These are phyloP conservation scores for Cyphomyrus discorhynchus DNA, from an alignment of 2,113 vertebrate species.

Conservation along the genomic window DNA sequence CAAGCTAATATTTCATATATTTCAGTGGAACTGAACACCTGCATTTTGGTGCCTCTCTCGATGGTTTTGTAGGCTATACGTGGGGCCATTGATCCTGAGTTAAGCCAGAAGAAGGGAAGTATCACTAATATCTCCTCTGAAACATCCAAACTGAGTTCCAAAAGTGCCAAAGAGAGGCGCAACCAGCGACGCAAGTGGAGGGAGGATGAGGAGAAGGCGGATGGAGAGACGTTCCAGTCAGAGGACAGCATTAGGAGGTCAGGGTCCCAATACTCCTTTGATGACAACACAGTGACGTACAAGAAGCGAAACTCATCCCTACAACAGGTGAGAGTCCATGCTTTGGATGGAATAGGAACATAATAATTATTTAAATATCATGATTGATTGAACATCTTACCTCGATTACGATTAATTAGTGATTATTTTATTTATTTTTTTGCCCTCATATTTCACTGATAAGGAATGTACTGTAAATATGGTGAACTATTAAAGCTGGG, in stretches of 20 bases:
- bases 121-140: slow-evolving; percentile 85
- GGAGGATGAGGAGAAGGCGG: slow-evolving; percentile 74
- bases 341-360: neutral
- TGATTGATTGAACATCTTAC: neutral
- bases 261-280: slow-evolving; percentile 86
- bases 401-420: too few species aligned
- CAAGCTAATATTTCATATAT: neutral
- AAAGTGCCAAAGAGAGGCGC: slow-evolving; percentile 89
- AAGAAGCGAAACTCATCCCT: slow-evolving; percentile 93
- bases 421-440: too few species aligned
- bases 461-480: neutral
- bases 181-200: slow-evolving; percentile 86
- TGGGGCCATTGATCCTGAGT: slow-evolving; percentile 74
- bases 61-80: slow-evolving; percentile 63
- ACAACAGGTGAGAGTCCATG: slow-evolving; percentile 73
- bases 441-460: too few species aligned
- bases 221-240: slow-evolving; percentile 72
- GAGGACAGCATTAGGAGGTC: slow-evolving; percentile 87
- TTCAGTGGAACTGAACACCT: neutral
- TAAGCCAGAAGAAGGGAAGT: slow-evolving; percentile 71
- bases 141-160: slow-evolving; percentile 88
- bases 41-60: slow-evolving; percentile 11
- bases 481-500: neutral
- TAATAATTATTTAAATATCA: neutral
- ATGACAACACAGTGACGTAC: slow-evolving; percentile 81